Conservation (phyloP, 2,888 invertebrate genomes). For the Gastrophysa polygoni region DNA sequence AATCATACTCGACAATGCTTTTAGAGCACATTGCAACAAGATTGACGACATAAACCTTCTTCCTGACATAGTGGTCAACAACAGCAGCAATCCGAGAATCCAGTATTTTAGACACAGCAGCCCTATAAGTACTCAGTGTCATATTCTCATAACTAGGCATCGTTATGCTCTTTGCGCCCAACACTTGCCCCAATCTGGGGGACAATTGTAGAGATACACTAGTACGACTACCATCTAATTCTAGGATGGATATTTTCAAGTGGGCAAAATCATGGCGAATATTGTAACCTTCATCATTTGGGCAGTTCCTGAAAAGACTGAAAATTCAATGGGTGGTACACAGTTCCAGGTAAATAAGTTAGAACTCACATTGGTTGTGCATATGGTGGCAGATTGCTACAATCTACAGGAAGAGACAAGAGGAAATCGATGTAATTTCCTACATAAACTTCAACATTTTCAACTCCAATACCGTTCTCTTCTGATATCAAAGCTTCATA, state of each 20-base stretch:
- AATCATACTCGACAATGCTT: conserved; percentile 61
- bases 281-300: conserved; percentile 29
- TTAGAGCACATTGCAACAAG: conserved; percentile 56
- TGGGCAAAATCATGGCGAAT: conserved; percentile 46
- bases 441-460: conserved; percentile 71
- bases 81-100: conserved; percentile 60
- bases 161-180: conserved; percentile 56
- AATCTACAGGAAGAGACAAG: conserved; percentile 69
- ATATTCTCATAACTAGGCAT: conserved; percentile 58
- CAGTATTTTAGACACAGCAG: conserved; percentile 62
- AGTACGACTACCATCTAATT: conserved; percentile 54
- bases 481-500: conserved; percentile 67
- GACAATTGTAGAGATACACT: conserved; percentile 60
- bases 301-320: conserved; percentile 26
- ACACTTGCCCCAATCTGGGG: conserved; percentile 60
- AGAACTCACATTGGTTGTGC: conserved; percentile 44
- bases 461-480: conserved; percentile 59
- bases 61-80: conserved; percentile 53
- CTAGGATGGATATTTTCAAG: conserved; percentile 46
- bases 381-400: conserved; percentile 65
- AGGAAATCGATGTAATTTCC: conserved; percentile 63
- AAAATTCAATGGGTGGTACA: neutral
- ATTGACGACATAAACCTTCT: conserved; percentile 59
- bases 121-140: conserved; percentile 64
- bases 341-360: neutral